These are phyloP conservation scores for Salminus brasiliensis DNA, from an alignment of 2,113 vertebrate species.

Conservation along the genomic window DNA sequence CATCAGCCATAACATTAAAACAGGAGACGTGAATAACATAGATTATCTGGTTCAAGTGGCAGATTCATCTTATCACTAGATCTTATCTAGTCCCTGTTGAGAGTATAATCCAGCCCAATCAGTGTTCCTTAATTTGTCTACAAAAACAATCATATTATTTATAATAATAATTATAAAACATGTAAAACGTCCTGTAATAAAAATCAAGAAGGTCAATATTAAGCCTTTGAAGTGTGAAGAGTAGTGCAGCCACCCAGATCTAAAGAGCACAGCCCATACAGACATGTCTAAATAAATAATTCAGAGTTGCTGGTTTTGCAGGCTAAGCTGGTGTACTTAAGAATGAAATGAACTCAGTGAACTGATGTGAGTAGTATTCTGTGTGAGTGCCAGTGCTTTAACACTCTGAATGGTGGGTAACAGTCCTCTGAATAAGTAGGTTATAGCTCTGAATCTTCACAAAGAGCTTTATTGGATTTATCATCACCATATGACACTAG, in stretches of 20 bases:
- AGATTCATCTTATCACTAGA: no score
- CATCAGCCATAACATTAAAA: no score
- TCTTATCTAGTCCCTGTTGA: no score
- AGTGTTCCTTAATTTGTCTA: no score
- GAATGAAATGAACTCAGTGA: background rate
- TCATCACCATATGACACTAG: background rate
- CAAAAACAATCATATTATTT: no score
- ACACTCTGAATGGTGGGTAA: background rate
- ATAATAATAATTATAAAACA: no score
- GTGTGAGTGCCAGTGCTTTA: background rate
- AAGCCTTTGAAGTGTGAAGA: background rate
- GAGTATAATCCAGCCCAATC: no score
- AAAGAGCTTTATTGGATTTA: background rate
- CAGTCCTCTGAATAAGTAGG: background rate
- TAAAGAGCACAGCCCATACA: background rate
- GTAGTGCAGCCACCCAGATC: background rate
- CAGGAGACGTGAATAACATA: no score
- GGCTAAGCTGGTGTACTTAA: background rate
- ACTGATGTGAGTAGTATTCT: background rate
- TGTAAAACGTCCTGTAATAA: background rate
- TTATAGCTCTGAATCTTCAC: background rate
- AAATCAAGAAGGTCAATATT: background rate
- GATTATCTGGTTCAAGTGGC: no score
- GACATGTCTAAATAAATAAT: background rate
- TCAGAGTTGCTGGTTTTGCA: background rate